A percentile compares a stretch with the other conserved stretches of the same genome.
Conservation (phyloP, 2,888 invertebrate genomes). For the Sphinx pinastri region DNA sequence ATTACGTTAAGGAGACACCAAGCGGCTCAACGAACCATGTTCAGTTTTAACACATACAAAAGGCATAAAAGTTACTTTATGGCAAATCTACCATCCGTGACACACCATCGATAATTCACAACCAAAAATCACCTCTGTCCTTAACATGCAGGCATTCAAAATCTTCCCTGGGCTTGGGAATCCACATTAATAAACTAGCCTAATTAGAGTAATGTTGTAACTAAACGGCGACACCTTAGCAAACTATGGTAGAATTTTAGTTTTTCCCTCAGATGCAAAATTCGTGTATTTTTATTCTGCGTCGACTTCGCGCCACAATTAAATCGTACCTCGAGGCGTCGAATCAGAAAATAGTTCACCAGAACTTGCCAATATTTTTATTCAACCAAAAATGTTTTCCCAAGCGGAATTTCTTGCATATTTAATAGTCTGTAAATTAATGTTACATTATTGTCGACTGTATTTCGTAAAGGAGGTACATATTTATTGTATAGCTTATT, state of each 20-base stretch:
- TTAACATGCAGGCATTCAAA: not conserved
- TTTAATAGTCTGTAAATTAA: slow-evolving; percentile 1
- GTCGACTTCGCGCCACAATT: slow-evolving; percentile 25
- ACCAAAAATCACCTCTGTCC: not conserved
- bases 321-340: slow-evolving; percentile 26
- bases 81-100: not conserved
- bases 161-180: not conserved
- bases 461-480: not conserved
- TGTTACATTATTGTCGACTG: not conserved
- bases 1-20: too few species aligned
- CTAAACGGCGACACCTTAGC: not conserved
- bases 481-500: too few species aligned
- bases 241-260: not conserved
- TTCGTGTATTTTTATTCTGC: slow-evolving; percentile 12
- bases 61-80: too few species aligned
- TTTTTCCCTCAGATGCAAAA: slow-evolving; percentile 11
- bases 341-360: slow-evolving; percentile 27
- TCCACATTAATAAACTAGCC: not conserved
- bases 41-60: too few species aligned
- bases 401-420: slow-evolving; percentile 11
- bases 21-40: too few species aligned
- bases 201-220: not conserved
- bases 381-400: not conserved
- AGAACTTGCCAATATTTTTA: slow-evolving; percentile 22
- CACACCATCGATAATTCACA: not conserved